These are phyloP conservation scores for Prionailurus viverrinus DNA, from an alignment of 2,113 vertebrate genomes.

Conservation along the genomic window DNA sequence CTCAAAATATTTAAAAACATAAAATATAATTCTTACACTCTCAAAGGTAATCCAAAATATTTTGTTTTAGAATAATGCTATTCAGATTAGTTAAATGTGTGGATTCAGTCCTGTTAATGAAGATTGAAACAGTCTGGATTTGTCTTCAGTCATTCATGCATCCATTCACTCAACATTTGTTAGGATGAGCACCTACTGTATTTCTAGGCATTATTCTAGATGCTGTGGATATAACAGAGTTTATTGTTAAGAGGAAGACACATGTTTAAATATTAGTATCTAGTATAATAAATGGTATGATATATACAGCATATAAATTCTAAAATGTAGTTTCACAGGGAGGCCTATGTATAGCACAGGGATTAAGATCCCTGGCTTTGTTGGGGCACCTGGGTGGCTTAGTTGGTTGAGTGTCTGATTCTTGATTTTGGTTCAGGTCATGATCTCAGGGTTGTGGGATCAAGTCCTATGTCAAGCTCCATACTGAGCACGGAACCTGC, in stretches of 20 bases:
- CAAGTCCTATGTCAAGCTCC: too few species aligned
- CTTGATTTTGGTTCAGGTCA: too few species aligned
- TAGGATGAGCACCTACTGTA: neutral
- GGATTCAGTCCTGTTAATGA: neutral
- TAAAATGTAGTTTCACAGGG: neutral
- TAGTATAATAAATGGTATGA: neutral
- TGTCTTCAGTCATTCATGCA: neutral
- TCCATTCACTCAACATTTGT: neutral
- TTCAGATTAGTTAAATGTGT: constrained; percentile 5
- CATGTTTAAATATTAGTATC: neutral
- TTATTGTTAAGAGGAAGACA: neutral
- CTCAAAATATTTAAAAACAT: constrained; percentile 31
- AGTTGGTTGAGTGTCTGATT: too few species aligned
- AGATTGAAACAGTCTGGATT: neutral
- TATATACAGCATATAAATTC: neutral
- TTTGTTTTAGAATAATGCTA: constrained; percentile 34
- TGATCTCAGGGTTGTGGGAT: too few species aligned
- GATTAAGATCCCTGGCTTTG: neutral
- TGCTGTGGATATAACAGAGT: neutral
- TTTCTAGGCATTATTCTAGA: neutral
- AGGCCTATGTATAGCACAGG: neutral
- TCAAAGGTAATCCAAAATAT: neutral
- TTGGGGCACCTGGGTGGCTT: too few species aligned
- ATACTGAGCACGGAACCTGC: too few species aligned
- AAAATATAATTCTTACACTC: neutral